A percentile compares a stretch with the other conserved stretches of the same genome.
Evolutionary conservation across 2,113 vertebrate species (phyloP).

Genomic region (Hippocampus mohnikei): DNA sequence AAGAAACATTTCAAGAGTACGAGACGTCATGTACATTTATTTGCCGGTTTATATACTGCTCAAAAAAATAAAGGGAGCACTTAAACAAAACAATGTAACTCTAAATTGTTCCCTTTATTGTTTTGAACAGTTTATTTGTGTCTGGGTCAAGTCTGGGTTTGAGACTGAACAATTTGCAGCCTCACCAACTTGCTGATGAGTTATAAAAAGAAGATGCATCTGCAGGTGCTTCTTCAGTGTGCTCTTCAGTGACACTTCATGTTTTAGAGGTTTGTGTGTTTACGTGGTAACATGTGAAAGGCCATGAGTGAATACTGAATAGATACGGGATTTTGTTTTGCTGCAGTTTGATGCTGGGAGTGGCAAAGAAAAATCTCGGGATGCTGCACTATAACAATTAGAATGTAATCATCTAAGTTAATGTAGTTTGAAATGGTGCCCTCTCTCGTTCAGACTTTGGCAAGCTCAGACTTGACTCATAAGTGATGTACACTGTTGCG

Average conservation of each 20-base stretch:
- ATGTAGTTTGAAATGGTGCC: conserved; percentile 53
- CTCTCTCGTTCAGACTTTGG: conserved; percentile 39
- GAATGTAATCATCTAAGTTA: not conserved
- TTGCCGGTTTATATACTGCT: conserved; percentile 43
- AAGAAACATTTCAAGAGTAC: conserved; percentile 50
- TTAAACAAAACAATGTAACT: no score
- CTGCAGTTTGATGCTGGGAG: not conserved
- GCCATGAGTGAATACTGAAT: not conserved
- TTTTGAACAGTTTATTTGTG: conserved; percentile 28
- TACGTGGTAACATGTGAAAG: not conserved
- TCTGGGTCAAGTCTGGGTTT: conserved; percentile 40
- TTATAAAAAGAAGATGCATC: conserved; percentile 3
- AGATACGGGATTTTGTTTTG: not conserved
- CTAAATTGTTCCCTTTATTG: no score
- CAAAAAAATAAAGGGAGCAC: no score
- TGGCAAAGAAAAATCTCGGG: not conserved
- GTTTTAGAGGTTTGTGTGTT: not conserved
- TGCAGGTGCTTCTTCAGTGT: not conserved
- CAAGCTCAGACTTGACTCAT: not conserved
- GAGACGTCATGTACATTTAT: conserved; percentile 46
- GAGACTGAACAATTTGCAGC: conserved; percentile 26
- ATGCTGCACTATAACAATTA: not conserved
- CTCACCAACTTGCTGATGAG: conserved; percentile 21
- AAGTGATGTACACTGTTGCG: not conserved
- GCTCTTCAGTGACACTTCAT: not conserved